Evolutionary conservation across 2,113 vertebrate species (phyloP), one percentile per base, ranked within the genome.

Genomic region (Ciconia stormi): DNA sequence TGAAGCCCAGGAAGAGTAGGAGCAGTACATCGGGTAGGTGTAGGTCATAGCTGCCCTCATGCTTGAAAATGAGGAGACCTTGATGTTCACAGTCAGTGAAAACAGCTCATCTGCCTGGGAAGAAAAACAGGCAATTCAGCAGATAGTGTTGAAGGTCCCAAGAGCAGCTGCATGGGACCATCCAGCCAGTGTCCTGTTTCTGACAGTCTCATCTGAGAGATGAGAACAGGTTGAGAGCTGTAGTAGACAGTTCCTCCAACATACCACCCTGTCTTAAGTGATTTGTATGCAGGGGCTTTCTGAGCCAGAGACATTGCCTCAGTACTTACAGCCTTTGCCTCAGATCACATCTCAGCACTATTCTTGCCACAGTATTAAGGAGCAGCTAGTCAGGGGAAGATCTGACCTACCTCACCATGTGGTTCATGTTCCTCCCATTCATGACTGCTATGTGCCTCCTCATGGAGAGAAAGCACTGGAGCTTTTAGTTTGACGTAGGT

Each of bases 21-120:
- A 87, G 53, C 97, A 95, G 72, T 78, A 91, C 95, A 97, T 71
- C 18, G 95, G 76, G 36, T 94, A 82, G 26, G 40, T 88, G 40
- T 96, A 96, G 42, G 79, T 94, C 61, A 85, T 82, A 66, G 93
- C 83, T 74, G 82, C 77, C 26, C 86, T 85, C 91, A 96, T 86
- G 78, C 79, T 96, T 55, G 87, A 8, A 77, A 83, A 92, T 46
- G 86, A 89, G n/a, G 96, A 97, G 56, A 96, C 85, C 46, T 96
- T 95, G 88, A 96, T 82, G n/a, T 95, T 96, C 91, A 97, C 76
- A 16, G 42, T 65, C 50, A 96, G 77, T 63, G 95, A 96, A 72
- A 97, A 96, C 44, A 92, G 74, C 70, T 94, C 71, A 59, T 97
- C 91, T 77, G 40, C 94, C 96, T 95, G 73, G 42, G 52, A 77